Conservation (phyloP, 2,888 invertebrate genomes). For the Troilus luridus region DNA sequence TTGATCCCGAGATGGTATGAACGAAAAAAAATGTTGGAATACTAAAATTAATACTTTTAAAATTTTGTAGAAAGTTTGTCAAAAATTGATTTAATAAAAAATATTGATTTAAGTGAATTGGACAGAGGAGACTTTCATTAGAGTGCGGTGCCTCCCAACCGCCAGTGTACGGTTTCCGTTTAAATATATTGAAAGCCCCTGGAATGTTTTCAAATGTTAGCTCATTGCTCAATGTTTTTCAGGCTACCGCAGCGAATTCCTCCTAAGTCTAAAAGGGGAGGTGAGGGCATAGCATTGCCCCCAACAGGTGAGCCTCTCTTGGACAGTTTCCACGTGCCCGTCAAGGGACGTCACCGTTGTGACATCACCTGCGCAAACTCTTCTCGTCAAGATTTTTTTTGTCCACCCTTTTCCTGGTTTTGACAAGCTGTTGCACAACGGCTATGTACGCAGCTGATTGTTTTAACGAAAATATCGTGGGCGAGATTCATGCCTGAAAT, state of each 20-base stretch:
- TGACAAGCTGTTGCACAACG: slow-evolving; percentile 13
- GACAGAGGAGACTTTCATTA: background rate
- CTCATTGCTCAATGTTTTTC: slow-evolving; percentile 44
- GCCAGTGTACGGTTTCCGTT: background rate
- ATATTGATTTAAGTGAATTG: too few species aligned
- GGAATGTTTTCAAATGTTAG: slow-evolving; percentile 38
- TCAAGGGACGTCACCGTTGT: slow-evolving; percentile 24
- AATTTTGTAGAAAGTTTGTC: too few species aligned
- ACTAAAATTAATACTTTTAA: too few species aligned
- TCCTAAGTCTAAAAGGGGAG: slow-evolving; percentile 48
- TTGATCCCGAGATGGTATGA: too few species aligned
- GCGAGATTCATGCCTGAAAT: background rate
- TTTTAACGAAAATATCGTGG: background rate
- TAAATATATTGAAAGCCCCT: slow-evolving; percentile 32
- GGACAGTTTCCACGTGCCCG: background rate
- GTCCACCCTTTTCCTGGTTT: slow-evolving; percentile 22
- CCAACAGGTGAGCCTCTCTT: slow-evolving; percentile 46
- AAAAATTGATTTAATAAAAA: too few species aligned
- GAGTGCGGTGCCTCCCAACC: background rate
- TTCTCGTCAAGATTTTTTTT: slow-evolving; percentile 9
- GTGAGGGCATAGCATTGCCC: slow-evolving; percentile 38
- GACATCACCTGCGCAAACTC: slow-evolving; percentile 30
- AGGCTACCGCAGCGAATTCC: slow-evolving; percentile 12
- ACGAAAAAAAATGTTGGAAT: too few species aligned
- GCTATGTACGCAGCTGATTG: background rate